Evolutionary conservation across 2,797 vertebrate genomes (phyloP).

Genomic region (Clarias fuscus): DNA sequence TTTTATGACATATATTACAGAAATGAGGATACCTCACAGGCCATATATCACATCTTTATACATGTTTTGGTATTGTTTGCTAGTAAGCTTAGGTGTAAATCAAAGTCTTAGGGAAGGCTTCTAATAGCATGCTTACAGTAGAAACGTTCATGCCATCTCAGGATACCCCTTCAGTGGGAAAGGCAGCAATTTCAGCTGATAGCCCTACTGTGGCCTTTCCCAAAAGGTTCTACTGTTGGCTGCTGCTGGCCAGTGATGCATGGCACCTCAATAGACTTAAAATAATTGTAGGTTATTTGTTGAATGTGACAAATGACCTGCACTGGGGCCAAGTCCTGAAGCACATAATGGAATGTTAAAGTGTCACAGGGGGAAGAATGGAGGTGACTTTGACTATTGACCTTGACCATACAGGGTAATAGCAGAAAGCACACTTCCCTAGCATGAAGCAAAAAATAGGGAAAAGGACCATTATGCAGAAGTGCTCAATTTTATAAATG

Average conservation of each 20-base stretch:
- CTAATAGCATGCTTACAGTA: background rate
- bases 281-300: slow-evolving; percentile 61
- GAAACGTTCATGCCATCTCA: slow-evolving; percentile 5
- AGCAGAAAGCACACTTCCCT: slow-evolving; percentile 28
- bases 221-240: slow-evolving; percentile 36
- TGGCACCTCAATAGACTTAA: slow-evolving; percentile 60
- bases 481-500: background rate
- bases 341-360: slow-evolving; percentile 49
- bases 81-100: background rate
- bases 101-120: background rate
- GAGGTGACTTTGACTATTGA: slow-evolving; percentile 58
- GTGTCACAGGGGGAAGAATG: slow-evolving; percentile 50
- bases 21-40: background rate
- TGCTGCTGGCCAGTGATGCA: slow-evolving; percentile 51
- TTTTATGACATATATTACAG: background rate
- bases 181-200: slow-evolving; percentile 28
- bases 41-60: background rate
- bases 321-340: slow-evolving; percentile 51
- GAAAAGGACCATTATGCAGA: background rate
- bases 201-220: slow-evolving; percentile 34
- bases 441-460: background rate
- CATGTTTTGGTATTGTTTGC: background rate
- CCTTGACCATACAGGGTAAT: slow-evolving; percentile 53
- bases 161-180: slow-evolving; percentile 8
- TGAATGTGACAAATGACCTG: slow-evolving; percentile 66